phyloP scores from a whole-genome alignment of 1,140 invertebrate species.

The Eulimnadia texana region DNA sequence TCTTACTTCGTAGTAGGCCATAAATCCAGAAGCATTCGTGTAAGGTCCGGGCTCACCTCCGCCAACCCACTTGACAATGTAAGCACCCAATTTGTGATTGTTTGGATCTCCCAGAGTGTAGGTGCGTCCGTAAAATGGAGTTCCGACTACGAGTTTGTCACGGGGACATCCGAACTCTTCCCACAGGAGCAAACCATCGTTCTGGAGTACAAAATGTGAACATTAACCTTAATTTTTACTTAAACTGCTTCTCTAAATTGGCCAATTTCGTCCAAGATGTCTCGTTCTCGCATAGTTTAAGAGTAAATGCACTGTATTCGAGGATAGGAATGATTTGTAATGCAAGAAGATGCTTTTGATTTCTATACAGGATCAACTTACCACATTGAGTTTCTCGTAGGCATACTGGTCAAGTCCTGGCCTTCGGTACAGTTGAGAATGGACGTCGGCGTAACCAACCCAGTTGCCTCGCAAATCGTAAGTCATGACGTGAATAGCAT shows the following conservation, averaged over 20 bases:
- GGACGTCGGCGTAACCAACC: constrained; percentile 75
- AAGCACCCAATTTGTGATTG: constrained; percentile 61
- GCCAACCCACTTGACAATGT: constrained; percentile 55
- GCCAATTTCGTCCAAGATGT: no score
- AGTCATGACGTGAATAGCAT: constrained; percentile 76
- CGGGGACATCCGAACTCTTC: constrained; percentile 68
- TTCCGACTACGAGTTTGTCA: constrained; percentile 72
- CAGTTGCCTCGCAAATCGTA: constrained; percentile 85
- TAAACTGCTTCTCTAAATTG: not conserved
- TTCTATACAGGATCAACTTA: constrained; percentile 40
- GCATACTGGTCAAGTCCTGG: constrained; percentile 66
- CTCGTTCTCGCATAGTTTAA: no score
- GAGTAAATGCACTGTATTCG: no score
- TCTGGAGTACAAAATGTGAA: constrained; percentile 36
- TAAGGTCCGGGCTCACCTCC: constrained; percentile 68
- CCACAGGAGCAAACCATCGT: constrained; percentile 71
- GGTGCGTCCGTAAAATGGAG: constrained; percentile 71
- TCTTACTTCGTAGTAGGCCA: constrained; percentile 63
- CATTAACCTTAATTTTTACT: not conserved
- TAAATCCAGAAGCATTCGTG: constrained; percentile 67
- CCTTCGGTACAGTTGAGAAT: constrained; percentile 66
- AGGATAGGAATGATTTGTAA: no score
- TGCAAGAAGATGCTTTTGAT: no score
- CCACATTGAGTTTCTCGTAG: constrained; percentile 74
- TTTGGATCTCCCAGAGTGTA: constrained; percentile 65